Percentiles rank a stretch among this genome's conserved stretches.
Conservation (phyloP, 92 coral and sea anemone species). For the Metridium senile region DNA sequence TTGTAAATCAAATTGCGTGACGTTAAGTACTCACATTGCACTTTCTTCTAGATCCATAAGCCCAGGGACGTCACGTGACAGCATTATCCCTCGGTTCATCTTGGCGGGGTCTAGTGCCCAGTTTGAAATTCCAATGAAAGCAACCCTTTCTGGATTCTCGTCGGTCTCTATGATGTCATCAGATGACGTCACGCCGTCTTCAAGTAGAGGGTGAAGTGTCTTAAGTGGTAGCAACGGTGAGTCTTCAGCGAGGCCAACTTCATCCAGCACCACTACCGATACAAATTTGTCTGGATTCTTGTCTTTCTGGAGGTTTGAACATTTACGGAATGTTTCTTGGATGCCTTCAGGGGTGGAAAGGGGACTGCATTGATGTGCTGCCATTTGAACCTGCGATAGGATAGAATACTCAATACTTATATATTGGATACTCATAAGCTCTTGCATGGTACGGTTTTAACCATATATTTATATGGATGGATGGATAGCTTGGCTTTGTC, state of each 20-base stretch:
- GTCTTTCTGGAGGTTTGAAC: slow-evolving; percentile 49
- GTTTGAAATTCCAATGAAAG: slow-evolving; percentile 86
- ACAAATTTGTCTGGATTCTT: slow-evolving; percentile 63
- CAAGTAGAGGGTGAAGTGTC: slow-evolving; percentile 78
- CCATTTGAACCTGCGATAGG: slow-evolving; percentile 62
- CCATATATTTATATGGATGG: no score
- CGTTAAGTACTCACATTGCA: slow-evolving; percentile 60
- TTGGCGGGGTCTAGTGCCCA: slow-evolving; percentile 93
- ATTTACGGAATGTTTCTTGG: slow-evolving; percentile 72
- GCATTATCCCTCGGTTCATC: slow-evolving; percentile 83
- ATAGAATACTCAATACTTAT: background rate
- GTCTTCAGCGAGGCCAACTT: slow-evolving; percentile 85
- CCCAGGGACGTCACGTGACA: slow-evolving; percentile 74
- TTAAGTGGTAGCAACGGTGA: slow-evolving; percentile 87
- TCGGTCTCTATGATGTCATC: slow-evolving; percentile 82
- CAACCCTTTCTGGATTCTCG: slow-evolving; percentile 74
- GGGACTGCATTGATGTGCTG: slow-evolving; percentile 80
- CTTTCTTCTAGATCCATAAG: slow-evolving; percentile 63
- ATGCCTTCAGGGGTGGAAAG: slow-evolving; percentile 88
- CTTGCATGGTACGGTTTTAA: background rate
- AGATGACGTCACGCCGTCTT: slow-evolving; percentile 75
- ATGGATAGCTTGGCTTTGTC: no score
- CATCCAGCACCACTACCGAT: slow-evolving; percentile 89
- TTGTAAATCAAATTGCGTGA: background rate
- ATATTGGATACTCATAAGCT: slow-evolving; percentile 10